A percentile compares a stretch with the other conserved stretches of the same genome.
Conservation (phyloP, 2,113 vertebrate species). For the Platysteira castanea region DNA sequence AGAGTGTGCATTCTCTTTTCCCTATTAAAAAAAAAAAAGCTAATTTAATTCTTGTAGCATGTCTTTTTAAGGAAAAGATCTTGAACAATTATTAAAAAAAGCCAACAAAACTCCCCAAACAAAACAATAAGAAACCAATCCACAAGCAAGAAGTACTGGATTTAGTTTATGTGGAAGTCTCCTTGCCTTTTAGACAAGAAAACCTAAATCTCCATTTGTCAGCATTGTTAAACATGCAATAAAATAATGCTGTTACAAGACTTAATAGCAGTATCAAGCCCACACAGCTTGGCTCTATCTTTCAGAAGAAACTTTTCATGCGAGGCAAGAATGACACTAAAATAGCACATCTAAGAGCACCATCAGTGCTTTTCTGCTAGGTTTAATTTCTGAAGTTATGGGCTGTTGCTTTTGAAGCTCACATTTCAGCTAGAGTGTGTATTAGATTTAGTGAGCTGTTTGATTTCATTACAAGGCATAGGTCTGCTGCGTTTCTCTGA, state of each 20-base stretch:
- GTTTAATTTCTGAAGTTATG: conserved; percentile 35
- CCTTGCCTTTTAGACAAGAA: neutral
- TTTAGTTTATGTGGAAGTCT: neutral
- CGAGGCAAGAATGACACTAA: neutral
- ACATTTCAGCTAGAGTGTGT: neutral
- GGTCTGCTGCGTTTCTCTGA: neutral
- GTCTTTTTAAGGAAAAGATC: neutral
- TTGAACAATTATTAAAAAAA: neutral
- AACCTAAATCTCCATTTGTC: neutral
- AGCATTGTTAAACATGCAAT: neutral
- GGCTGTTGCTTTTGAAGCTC: conserved; percentile 30
- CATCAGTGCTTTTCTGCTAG: conserved; percentile 12
- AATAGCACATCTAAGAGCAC: conserved; percentile 27
- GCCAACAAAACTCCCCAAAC: no score
- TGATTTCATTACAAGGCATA: conserved; percentile 31
- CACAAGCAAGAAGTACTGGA: neutral
- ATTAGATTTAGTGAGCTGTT: conserved; percentile 42
- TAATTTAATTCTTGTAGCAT: neutral
- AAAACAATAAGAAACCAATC: neutral
- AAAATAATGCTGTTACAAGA: neutral
- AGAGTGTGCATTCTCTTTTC: neutral
- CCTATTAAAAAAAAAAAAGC: neutral
- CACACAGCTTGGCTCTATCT: neutral
- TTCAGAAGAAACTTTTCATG: conserved; percentile 24
- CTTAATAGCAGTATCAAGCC: conserved; percentile 17